A percentile compares a stretch with the other conserved stretches of the same genome.
phyloP scores from a whole-genome alignment of 2,888 invertebrate species.

The Hydrotaea diabolus region DNA sequence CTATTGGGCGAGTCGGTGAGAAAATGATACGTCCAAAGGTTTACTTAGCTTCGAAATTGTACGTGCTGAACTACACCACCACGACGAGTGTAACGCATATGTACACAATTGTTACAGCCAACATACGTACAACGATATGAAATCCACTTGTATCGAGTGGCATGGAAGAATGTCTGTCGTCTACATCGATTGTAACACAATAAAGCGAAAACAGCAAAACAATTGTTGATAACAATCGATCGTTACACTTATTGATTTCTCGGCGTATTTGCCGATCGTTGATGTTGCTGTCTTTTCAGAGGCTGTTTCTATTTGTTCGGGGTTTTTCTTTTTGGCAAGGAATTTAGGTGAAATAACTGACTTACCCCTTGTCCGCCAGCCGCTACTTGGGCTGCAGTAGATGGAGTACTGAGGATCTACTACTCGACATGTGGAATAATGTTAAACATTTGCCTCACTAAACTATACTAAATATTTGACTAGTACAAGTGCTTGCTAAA shows the following conservation, averaged over 20 bases:
- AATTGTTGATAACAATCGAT: conserved; percentile 15
- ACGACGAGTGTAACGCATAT: not conserved
- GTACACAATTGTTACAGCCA: conserved; percentile 14
- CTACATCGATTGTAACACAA: not conserved
- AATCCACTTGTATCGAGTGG: not conserved
- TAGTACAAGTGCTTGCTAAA: not conserved
- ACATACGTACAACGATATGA: too few species aligned
- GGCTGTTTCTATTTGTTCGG: not conserved
- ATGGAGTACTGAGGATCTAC: not conserved
- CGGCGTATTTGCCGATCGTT: not conserved
- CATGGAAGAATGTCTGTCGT: not conserved
- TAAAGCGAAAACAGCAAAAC: not conserved
- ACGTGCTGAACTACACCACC: not conserved
- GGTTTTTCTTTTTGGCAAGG: conserved; percentile 3
- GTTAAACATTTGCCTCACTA: conserved; percentile 29
- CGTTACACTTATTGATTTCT: conserved; percentile 10
- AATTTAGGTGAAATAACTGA: conserved; percentile 37
- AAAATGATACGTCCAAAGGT: not conserved
- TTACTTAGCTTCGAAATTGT: not conserved
- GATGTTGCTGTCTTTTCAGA: not conserved
- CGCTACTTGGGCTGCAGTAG: not conserved
- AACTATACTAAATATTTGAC: conserved; percentile 21
- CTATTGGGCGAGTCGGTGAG: not conserved
- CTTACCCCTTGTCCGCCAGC: conserved; percentile 8
- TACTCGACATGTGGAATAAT: not conserved